phyloP scores from a whole-genome alignment of 2,888 invertebrate species.

The Tethea ocularis region DNA sequence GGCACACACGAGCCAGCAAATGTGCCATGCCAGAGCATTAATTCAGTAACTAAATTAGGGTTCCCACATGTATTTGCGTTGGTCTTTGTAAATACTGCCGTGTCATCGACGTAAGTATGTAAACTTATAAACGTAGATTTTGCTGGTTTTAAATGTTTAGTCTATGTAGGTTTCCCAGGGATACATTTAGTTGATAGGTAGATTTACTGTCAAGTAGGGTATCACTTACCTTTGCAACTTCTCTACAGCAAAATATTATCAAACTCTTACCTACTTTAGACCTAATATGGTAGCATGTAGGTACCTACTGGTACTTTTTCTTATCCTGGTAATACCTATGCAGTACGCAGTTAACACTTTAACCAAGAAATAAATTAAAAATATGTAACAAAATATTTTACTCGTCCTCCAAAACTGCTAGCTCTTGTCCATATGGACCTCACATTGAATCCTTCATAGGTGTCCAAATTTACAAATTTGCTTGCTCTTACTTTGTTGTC shows the following conservation, averaged over 20 bases:
- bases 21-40: slow-evolving; percentile 23
- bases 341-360: background rate
- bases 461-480: slow-evolving; percentile 26
- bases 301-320: no score
- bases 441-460: slow-evolving; percentile 38
- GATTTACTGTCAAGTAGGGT: no score
- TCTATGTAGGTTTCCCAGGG: no score
- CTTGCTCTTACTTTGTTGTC: slow-evolving; percentile 9
- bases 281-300: no score
- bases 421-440: slow-evolving; percentile 66
- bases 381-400: slow-evolving; percentile 14
- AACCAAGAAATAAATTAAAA: slow-evolving; percentile 3
- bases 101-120: background rate
- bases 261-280: no score
- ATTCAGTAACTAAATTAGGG: slow-evolving; percentile 20
- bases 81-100: background rate
- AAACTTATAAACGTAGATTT: background rate
- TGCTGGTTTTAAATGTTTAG: background rate
- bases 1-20: slow-evolving; percentile 17
- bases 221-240: no score
- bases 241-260: no score
- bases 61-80: background rate
- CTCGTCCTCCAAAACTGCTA: slow-evolving; percentile 41
- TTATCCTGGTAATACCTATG: no score
- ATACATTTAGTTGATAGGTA: no score